A percentile compares a stretch with the other conserved stretches of the same genome.
These are phyloP conservation scores for Calyptommatus sinebrachiatus DNA, from an alignment of 2,113 vertebrate genomes.

Conservation along the genomic window DNA sequence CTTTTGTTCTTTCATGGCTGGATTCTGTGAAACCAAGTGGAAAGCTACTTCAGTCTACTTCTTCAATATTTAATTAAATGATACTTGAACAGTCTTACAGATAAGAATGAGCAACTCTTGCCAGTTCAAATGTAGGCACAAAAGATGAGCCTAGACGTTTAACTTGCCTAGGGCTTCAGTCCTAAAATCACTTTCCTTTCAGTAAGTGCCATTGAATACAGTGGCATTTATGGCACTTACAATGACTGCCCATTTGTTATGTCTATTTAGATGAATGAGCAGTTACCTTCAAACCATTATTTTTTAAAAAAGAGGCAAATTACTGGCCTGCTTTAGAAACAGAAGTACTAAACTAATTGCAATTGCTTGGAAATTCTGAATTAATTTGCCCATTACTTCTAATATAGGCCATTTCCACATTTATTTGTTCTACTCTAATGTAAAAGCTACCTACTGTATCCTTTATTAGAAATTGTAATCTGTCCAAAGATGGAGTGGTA, in stretches of 20 bases:
- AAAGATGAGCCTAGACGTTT: background rate
- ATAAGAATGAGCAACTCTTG: background rate
- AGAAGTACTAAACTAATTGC: background rate
- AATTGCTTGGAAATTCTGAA: background rate
- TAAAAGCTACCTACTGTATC: no score
- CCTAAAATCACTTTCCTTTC: no score
- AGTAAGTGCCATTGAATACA: no score
- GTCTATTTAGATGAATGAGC: background rate
- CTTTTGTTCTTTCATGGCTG: background rate
- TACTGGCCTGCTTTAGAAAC: background rate
- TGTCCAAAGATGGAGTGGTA: no score
- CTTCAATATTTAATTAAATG: constrained; percentile 3
- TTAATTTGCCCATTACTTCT: background rate
- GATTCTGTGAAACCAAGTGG: background rate
- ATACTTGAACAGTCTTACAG: background rate
- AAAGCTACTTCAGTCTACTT: constrained; percentile 3
- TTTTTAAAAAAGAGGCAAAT: constrained; percentile 5
- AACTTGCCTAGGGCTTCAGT: background rate
- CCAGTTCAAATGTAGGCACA: background rate
- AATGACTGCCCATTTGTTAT: background rate
- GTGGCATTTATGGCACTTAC: no score
- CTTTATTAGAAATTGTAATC: no score
- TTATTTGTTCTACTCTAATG: no score
- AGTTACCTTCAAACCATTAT: background rate
- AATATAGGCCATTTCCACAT: background rate